Conservation (phyloP, 2,888 invertebrate genomes). For the Notodonta dromedarius region DNA sequence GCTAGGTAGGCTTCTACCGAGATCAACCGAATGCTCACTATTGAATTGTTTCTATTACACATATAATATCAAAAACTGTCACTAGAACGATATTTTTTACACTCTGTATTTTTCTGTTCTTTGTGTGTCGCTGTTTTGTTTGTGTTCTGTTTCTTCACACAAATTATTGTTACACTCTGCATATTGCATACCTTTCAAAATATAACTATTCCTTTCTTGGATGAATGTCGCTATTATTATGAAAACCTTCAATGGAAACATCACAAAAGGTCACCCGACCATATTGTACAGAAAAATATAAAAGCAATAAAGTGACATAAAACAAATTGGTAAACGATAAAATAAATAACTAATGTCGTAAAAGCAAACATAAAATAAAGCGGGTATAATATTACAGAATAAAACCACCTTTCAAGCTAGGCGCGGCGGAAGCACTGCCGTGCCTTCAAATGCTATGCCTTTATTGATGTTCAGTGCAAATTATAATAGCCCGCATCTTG, state of each 20-base stretch:
- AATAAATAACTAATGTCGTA: slow-evolving; percentile 25
- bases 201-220: background rate
- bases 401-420: background rate
- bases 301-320: background rate
- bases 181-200: background rate
- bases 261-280: slow-evolving; percentile 17
- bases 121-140: too few species aligned
- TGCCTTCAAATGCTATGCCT: background rate
- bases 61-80: too few species aligned
- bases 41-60: too few species aligned
- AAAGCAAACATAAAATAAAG: slow-evolving; percentile 24
- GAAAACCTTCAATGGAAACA: slow-evolving; percentile 16
- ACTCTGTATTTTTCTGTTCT: too few species aligned
- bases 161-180: background rate
- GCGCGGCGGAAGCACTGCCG: background rate
- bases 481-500: too few species aligned
- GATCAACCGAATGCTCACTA: too few species aligned
- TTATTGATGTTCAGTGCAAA: background rate
- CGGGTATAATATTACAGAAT: slow-evolving; percentile 3
- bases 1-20: too few species aligned
- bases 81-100: too few species aligned
- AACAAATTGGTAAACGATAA: slow-evolving; percentile 9
- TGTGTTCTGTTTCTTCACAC: too few species aligned
- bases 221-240: slow-evolving; percentile 15
- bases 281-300: slow-evolving; percentile 18